Evolutionary conservation across 2,888 invertebrate genomes (phyloP), one percentile per base, ranked within the genome.

Genomic region (Drosophila bunnanda): DNA sequence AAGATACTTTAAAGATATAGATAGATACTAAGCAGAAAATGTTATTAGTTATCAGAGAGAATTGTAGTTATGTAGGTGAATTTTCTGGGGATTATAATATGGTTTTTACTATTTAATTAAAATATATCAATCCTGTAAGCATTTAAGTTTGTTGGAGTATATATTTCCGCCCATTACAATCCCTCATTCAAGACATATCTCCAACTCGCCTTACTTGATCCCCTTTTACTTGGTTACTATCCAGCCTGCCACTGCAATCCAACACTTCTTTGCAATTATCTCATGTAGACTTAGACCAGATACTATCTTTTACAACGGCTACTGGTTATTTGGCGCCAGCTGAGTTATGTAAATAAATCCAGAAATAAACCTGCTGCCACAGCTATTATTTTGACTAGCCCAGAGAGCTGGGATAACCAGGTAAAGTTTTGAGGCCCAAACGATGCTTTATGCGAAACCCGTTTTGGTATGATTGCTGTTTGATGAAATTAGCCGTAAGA

Each of bases 401-500:
- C 20, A 36, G 22, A 34, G 20, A 46, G 66, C 56, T 69, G 67
- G 70, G 70, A 67, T 67, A 48, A 69, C 39, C 50, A n/a, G 57
- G 32, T 13, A 34, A 34, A 15, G 20, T 22, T 34, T 34, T 34
- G 22, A 20, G 60, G 55, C 52, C 15, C 22, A 15, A 34, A 17
- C 58, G 30, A 25, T 39, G 25, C 41, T 50, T 38, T 43, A 48
- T 32, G 44, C 3, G 50, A 76, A 82, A 67, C 70, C 78, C 52
- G 68, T 75, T 75, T 60, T n/a, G 55, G 20, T n/a, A 22, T 64
- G 46, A 13, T 36, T 15, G 17, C 12, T 41, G 39, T 57, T 75
- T 57, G 67, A 75, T 57, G 67, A 67, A 72, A 72, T 72, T 75
- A 48, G 44, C 56, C 4, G n/a, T 39, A 25, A n/a, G 44, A 38